A percentile compares a stretch with the other conserved stretches of the same genome.
phyloP scores from a whole-genome alignment of 2,797 vertebrate genomes.

The Eulemur rubriventer region DNA sequence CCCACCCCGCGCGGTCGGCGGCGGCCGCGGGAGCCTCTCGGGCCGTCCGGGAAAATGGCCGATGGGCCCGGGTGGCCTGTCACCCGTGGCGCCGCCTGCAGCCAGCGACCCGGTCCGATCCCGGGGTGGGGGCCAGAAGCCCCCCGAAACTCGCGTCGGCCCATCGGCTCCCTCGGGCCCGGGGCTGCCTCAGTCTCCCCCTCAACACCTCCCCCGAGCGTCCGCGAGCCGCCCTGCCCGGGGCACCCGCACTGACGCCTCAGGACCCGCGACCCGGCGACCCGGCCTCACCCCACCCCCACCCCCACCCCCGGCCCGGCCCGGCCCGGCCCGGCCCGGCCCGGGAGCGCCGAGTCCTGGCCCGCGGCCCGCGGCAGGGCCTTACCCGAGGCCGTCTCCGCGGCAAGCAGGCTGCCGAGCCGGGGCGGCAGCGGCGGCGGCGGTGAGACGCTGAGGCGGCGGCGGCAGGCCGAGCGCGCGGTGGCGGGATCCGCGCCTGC shows the following conservation, averaged over 20 bases:
- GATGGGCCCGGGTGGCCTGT: slow-evolving; percentile 76
- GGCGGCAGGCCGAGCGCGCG: slow-evolving; percentile 72
- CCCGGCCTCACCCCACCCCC: slow-evolving; percentile 46
- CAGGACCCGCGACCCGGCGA: background rate
- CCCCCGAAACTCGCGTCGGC: background rate
- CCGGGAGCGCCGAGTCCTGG: background rate
- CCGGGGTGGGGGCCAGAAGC: background rate
- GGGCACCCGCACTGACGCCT: slow-evolving; percentile 2
- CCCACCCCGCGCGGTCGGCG: slow-evolving; percentile 28
- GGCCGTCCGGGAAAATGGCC: slow-evolving; percentile 71
- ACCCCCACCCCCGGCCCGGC: background rate
- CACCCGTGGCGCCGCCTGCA: slow-evolving; percentile 64
- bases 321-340: background rate
- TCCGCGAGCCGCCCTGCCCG: background rate
- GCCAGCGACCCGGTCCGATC: slow-evolving; percentile 45
- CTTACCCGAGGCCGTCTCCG: slow-evolving; percentile 67
- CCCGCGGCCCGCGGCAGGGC: background rate
- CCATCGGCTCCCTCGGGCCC: background rate
- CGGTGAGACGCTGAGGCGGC: slow-evolving; percentile 1
- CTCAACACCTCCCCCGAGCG: background rate
- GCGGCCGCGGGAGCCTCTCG: slow-evolving; percentile 59
- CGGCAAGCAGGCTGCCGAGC: slow-evolving; percentile 45
- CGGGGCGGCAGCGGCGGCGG: background rate
- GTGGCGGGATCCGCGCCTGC: slow-evolving; percentile 79
- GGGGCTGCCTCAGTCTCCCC: slow-evolving; percentile 42